A percentile compares a stretch with the other conserved stretches of the same genome.
phyloP scores from a whole-genome alignment of 2,888 invertebrate genomes.

The Agelastica alni region DNA sequence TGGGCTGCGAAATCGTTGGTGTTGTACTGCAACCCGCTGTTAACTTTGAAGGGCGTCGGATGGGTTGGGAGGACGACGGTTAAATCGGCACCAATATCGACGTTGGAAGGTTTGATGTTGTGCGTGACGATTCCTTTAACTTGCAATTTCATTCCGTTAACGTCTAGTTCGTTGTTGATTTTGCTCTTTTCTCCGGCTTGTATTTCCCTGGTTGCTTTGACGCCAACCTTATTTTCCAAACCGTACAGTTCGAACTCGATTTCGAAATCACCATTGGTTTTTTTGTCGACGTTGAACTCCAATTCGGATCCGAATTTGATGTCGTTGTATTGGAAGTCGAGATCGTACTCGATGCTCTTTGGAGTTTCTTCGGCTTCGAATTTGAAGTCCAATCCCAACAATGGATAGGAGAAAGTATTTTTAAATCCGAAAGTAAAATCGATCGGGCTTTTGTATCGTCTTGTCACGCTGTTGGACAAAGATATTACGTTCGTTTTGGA shows the following conservation, averaged over 20 bases:
- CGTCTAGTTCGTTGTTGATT: slow-evolving; percentile 62
- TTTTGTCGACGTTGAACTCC: slow-evolving; percentile 55
- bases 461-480: slow-evolving; percentile 45
- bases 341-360: slow-evolving; percentile 62
- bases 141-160: slow-evolving; percentile 67
- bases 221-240: slow-evolving; percentile 59
- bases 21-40: slow-evolving; percentile 38
- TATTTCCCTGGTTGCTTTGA: slow-evolving; percentile 63
- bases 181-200: slow-evolving; percentile 64
- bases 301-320: slow-evolving; percentile 62
- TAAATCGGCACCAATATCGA: slow-evolving; percentile 63
- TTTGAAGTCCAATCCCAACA: slow-evolving; percentile 58
- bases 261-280: slow-evolving; percentile 59
- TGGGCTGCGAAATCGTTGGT: slow-evolving; percentile 58
- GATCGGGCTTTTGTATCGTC: slow-evolving; percentile 48
- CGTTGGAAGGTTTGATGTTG: slow-evolving; percentile 60
- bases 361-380: slow-evolving; percentile 64
- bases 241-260: slow-evolving; percentile 63
- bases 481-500: slow-evolving; percentile 62
- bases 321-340: slow-evolving; percentile 63
- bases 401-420: slow-evolving; percentile 62
- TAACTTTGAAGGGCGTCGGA: slow-evolving; percentile 60
- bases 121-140: slow-evolving; percentile 64
- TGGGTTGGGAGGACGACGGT: slow-evolving; percentile 62
- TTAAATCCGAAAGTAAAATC: slow-evolving; percentile 61